A percentile compares a stretch with the other conserved stretches of the same genome.
Evolutionary conservation across 2,888 invertebrate species (phyloP).

Genomic region (Ptilodon capucinus): DNA sequence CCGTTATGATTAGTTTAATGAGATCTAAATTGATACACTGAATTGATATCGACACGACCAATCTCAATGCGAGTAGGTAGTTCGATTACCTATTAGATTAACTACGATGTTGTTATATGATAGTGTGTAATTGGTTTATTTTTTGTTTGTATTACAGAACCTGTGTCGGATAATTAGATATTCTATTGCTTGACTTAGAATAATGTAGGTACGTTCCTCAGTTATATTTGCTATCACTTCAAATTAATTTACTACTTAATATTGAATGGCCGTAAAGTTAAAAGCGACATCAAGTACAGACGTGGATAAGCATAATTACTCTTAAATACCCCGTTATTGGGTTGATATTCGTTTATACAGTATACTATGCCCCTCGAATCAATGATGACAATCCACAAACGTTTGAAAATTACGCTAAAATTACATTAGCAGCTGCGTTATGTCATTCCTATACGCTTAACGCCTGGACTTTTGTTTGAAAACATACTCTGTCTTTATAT

Average conservation of each 20-base stretch:
- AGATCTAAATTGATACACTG: slow-evolving; percentile 42
- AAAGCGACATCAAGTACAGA: too few species aligned
- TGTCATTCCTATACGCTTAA: too few species aligned
- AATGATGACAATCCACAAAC: too few species aligned
- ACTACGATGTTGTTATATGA: slow-evolving; percentile 31
- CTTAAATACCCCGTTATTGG: too few species aligned
- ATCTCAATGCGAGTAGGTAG: slow-evolving; percentile 16
- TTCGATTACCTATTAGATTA: slow-evolving; percentile 21
- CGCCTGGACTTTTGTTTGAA: too few species aligned
- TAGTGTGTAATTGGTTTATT: slow-evolving; percentile 31
- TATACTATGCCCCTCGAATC: too few species aligned
- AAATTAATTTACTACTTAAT: background rate
- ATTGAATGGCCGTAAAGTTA: too few species aligned
- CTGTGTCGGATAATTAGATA: background rate
- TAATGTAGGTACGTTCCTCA: background rate
- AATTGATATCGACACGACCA: slow-evolving; percentile 28
- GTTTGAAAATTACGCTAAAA: too few species aligned
- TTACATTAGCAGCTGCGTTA: too few species aligned
- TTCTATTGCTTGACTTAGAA: background rate
- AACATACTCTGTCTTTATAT: too few species aligned
- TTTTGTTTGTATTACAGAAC: slow-evolving; percentile 19
- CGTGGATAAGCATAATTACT: too few species aligned
- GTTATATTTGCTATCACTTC: background rate
- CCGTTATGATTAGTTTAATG: slow-evolving; percentile 43
- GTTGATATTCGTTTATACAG: too few species aligned